A percentile compares a stretch with the other conserved stretches of the same genome.
These are phyloP conservation scores for Theristicus caerulescens DNA, from an alignment of 2,113 vertebrate species.

Conservation along the genomic window DNA sequence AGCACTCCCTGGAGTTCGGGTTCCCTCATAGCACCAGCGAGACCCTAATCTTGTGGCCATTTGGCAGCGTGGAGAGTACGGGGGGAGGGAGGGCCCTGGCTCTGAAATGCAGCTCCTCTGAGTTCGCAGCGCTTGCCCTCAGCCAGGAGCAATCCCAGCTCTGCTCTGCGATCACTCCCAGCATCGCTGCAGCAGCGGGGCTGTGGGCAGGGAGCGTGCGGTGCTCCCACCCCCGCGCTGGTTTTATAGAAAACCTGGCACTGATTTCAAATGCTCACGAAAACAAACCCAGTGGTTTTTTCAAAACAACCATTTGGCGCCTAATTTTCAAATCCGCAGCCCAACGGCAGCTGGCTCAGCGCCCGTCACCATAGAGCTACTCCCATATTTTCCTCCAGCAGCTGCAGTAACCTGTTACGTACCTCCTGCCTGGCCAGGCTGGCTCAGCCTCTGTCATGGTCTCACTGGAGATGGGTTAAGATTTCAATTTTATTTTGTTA, in stretches of 20 bases:
- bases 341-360: not conserved
- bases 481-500: not conserved
- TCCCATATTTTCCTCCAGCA: not conserved
- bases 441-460: not conserved
- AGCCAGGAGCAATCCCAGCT: not conserved
- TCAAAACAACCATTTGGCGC: not conserved
- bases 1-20: accelerated
- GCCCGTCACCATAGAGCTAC: not conserved
- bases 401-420: not conserved
- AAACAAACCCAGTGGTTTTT: not conserved
- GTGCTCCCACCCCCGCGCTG: not conserved
- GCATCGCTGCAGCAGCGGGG: accelerated
- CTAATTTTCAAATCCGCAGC: not conserved
- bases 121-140: not conserved
- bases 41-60: not conserved
- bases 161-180: not conserved
- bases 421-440: not conserved
- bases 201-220: not conserved
- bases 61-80: not conserved
- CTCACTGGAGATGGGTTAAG: not conserved
- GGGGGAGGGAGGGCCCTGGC: not conserved
- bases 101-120: not conserved
- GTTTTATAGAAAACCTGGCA: not conserved
- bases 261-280: not conserved
- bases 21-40: not conserved